Conservation (phyloP, 1,140 invertebrate genomes). For the Drosophila tani region DNA sequence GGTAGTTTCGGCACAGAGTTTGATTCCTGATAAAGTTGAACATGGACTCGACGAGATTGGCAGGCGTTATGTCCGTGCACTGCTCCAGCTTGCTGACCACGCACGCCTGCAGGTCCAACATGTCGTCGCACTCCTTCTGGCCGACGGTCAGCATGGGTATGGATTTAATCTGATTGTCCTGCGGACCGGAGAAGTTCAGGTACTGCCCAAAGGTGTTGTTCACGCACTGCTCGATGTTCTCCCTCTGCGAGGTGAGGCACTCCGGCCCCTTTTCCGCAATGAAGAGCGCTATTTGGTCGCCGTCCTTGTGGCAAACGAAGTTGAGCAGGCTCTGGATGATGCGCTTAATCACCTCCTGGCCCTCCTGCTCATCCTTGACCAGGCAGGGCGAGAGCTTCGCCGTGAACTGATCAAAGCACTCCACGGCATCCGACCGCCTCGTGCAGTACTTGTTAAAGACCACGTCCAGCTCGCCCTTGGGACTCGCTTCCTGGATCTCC, state of each 20-base stretch:
- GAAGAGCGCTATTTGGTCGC: conserved; percentile 92
- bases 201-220: conserved; percentile 87
- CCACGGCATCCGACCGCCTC: conserved; percentile 87
- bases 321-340: conserved; percentile 89
- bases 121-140: conserved; percentile 85
- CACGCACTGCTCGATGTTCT: conserved; percentile 88
- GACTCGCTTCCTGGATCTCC: conserved; percentile 88
- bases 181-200: conserved; percentile 77
- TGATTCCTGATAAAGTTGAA: conserved; percentile 88
- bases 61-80: conserved; percentile 90
- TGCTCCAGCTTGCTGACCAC: conserved; percentile 88
- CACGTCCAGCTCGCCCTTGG: conserved; percentile 87
- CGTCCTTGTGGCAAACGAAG: conserved; percentile 92
- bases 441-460: conserved; percentile 87
- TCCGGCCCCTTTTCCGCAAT: conserved; percentile 91
- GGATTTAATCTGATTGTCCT: conserved; percentile 61
- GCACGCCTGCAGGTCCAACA: conserved; percentile 87
- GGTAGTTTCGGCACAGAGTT: conserved; percentile 74
- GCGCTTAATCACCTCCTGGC: conserved; percentile 86
- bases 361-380: conserved; percentile 86
- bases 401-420: conserved; percentile 88
- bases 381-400: conserved; percentile 88
- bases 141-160: conserved; percentile 76
- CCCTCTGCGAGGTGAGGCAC: conserved; percentile 88
- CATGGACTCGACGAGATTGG: conserved; percentile 91